These are phyloP conservation scores for Heliconius charithonia DNA, from an alignment of 2,888 invertebrate species.

Conservation along the genomic window DNA sequence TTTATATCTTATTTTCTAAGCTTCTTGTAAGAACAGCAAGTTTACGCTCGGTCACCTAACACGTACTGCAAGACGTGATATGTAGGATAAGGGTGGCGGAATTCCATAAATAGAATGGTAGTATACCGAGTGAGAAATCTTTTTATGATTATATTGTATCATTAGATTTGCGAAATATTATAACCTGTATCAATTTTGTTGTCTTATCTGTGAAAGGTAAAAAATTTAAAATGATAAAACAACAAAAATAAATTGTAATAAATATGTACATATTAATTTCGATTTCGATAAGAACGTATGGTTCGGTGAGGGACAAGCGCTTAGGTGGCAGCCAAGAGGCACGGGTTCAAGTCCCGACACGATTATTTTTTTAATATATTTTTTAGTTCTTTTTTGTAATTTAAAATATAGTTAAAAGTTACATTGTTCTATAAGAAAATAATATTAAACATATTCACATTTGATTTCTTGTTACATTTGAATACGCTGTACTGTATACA, in stretches of 20 bases:
- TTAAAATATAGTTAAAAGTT: too few species aligned
- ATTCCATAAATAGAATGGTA: neutral
- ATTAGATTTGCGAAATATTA: neutral
- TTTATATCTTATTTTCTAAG: neutral
- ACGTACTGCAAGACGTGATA: neutral
- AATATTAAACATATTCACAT: neutral
- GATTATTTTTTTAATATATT: too few species aligned
- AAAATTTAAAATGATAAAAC: too few species aligned
- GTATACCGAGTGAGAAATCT: neutral
- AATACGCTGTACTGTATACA: neutral
- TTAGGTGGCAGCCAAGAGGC: too few species aligned
- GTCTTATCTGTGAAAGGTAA: neutral
- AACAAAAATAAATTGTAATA: neutral
- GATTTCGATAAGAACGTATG: too few species aligned
- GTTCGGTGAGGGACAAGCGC: too few species aligned
- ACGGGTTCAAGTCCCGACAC: too few species aligned
- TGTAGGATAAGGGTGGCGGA: neutral
- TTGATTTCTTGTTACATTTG: neutral
- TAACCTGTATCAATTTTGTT: neutral
- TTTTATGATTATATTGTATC: neutral
- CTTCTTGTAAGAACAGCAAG: neutral
- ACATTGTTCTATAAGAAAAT: too few species aligned
- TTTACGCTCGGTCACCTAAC: neutral
- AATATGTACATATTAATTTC: neutral
- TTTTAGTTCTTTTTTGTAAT: too few species aligned